Conservation (phyloP, 2,888 invertebrate species). For the Drosophila koepferae region DNA sequence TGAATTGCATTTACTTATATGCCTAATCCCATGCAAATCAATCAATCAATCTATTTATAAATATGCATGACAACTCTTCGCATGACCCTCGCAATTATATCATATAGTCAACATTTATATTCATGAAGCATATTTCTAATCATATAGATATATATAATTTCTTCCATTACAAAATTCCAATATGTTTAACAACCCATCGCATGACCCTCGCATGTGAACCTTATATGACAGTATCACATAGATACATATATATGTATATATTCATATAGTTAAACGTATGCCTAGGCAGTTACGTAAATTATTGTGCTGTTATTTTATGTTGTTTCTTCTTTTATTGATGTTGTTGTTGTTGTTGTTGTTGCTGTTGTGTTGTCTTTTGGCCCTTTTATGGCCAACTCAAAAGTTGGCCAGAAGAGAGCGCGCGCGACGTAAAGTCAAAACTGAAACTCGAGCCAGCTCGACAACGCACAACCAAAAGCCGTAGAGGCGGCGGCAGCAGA, state of each 20-base stretch:
- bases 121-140: background rate
- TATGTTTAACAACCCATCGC: conserved; percentile 4
- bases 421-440: conserved; percentile 17
- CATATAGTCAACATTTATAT: background rate
- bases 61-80: background rate
- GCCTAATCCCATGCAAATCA: background rate
- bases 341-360: conserved; percentile 10
- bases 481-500: background rate
- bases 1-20: background rate
- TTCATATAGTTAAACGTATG: conserved; percentile 50
- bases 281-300: conserved; percentile 68
- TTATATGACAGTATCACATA: background rate
- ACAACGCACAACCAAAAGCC: conserved; percentile 13
- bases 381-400: conserved; percentile 68
- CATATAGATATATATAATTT: background rate
- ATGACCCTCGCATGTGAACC: conserved; percentile 13
- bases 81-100: conserved; percentile 11
- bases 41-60: background rate
- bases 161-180: background rate
- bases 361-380: conserved; percentile 44
- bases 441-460: conserved; percentile 35
- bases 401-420: conserved; percentile 33
- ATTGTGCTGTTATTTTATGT: conserved; percentile 60
- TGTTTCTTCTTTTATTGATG: conserved; percentile 29
- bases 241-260: conserved; percentile 2